Percentiles rank a stretch among this genome's conserved stretches.
Evolutionary conservation across 2,797 vertebrate species (phyloP).

Genomic region (Menidia menidia): DNA sequence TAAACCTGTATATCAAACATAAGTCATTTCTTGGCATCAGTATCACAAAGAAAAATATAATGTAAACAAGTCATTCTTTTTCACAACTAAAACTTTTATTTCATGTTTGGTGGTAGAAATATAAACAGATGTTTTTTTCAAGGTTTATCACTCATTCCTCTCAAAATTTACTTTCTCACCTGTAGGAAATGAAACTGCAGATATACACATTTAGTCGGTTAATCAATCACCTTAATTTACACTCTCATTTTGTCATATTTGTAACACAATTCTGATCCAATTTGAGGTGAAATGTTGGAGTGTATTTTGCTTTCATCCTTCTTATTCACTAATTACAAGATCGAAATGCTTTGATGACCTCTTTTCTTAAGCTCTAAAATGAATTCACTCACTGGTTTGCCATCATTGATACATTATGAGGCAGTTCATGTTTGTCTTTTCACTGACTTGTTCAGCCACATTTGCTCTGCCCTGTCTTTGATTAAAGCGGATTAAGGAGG

Average conservation of each 20-base stretch:
- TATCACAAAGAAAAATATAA: too few species aligned
- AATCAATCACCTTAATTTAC: constrained; percentile 3
- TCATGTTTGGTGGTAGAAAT: background rate
- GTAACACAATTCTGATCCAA: constrained; percentile 6
- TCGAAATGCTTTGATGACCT: constrained; percentile 57
- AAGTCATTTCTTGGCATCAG: too few species aligned
- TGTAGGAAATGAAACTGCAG: too few species aligned
- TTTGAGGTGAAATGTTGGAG: constrained; percentile 11
- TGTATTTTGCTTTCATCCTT: constrained; percentile 15
- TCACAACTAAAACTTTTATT: background rate
- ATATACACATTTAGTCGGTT: background rate
- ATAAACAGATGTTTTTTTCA: background rate
- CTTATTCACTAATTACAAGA: constrained; percentile 50
- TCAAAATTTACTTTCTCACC: background rate
- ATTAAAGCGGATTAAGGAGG: constrained; percentile 76
- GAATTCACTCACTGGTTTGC: constrained; percentile 34
- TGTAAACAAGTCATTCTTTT: background rate
- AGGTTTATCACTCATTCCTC: background rate
- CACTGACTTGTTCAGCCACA: constrained; percentile 59
- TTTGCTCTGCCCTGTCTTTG: constrained; percentile 63
- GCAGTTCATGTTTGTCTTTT: constrained; percentile 68
- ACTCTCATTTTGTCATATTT: background rate
- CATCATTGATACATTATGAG: constrained; percentile 69
- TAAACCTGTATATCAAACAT: too few species aligned
- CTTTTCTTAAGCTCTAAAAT: constrained; percentile 25